Base-by-base conservation (phyloP, 2,888 invertebrate genomes). In the Erannis defoliaria region DNA sequence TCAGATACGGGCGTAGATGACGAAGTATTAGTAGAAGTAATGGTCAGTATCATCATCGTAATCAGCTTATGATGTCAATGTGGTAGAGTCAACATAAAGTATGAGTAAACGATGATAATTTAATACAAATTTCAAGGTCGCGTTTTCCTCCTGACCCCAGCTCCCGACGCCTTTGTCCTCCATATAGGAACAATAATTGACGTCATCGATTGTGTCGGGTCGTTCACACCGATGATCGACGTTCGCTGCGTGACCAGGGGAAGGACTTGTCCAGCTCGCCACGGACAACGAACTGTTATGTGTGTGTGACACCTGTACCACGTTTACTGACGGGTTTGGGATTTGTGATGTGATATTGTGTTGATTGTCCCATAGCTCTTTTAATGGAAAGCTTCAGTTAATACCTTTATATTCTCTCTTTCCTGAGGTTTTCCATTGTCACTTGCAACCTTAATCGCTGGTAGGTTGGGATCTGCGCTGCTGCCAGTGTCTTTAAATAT, bases 201-300 rank as follows among this genome's bases (percentile, higher is more conserved):
- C 70, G 71, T 66, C 67, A 68, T 58, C 75, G 49, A 55, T 55
- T 55, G 60, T 59, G 26, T 70, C 74, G 76, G 88, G 88, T 88
- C 88, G 73, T 87, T 87, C 83, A 85, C 86, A 23, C 33, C 77
- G 51, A 71, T 84, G 87, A 88, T 84, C 81, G 86, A 88, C 85
- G 76, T 77, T 66, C 53, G 68, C 66, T 72, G 84, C 88, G 88
- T 86, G 86, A 73, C 51, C 35, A 21, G 14, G 16, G 48, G 54
- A 43, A 29, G 40, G 53, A 51, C 33, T n/a, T 43, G 37, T 14
- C 38, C 23, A 23, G 18, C 51, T 1, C 31, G 49, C 4, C 16
- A 18, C 16, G 14, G 16, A 26, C 29, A 8, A 1, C 19, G 18
- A 18, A 16, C 2, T 37, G 9, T 2, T 16, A 16, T 8, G 33